phyloP scores from a whole-genome alignment of 2,888 invertebrate genomes.

The Eupithecia insigniata region DNA sequence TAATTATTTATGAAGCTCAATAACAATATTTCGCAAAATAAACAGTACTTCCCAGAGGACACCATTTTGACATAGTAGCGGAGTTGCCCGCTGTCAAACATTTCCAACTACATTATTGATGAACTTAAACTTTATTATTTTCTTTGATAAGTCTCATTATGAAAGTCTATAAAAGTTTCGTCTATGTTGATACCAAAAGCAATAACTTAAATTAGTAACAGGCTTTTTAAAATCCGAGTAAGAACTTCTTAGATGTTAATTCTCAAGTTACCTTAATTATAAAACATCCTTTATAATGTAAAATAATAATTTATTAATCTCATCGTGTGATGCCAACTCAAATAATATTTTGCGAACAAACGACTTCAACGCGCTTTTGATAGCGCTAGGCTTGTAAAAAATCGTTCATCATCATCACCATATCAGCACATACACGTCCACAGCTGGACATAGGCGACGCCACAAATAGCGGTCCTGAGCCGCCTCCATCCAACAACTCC shows the following conservation, averaged over 20 bases:
- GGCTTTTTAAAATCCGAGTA: neutral
- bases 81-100: too few relatives aligned
- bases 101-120: too few relatives aligned
- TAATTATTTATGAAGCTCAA: too few relatives aligned
- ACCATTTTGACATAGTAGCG: too few relatives aligned
- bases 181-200: neutral
- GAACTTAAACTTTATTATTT: neutral
- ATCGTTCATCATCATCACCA: too few relatives aligned
- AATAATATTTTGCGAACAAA: constrained; percentile 19
- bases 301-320: neutral
- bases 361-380: constrained; percentile 39
- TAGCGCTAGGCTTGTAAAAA: neutral
- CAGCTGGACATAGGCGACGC: too few relatives aligned
- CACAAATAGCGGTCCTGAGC: too few relatives aligned
- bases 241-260: neutral
- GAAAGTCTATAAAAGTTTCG: neutral
- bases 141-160: neutral
- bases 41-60: too few relatives aligned
- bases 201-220: too few relatives aligned
- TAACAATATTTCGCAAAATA: too few relatives aligned
- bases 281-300: neutral
- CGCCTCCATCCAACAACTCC: too few relatives aligned
- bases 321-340: neutral
- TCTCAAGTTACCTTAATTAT: neutral
- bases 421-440: too few relatives aligned